Evolutionary conservation across 2,113 vertebrate species (phyloP).

Genomic region (Apaloderma vittatum): DNA sequence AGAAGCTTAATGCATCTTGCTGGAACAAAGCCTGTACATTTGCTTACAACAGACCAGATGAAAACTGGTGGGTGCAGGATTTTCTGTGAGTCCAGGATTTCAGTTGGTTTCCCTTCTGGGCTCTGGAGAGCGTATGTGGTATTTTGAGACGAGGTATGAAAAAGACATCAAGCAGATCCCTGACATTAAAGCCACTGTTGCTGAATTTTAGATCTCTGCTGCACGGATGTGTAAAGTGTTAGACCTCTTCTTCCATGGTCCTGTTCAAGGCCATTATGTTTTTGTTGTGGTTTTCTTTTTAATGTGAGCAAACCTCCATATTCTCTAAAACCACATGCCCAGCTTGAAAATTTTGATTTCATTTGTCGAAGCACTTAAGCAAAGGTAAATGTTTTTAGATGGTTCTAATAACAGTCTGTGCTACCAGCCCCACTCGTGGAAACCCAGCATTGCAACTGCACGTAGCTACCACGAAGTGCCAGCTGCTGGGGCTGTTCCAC

Average conservation of each 20-base stretch:
- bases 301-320: not conserved
- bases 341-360: not conserved
- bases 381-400: not conserved
- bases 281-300: not conserved
- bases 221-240: not conserved
- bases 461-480: fast-evolving
- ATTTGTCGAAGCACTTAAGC: not conserved
- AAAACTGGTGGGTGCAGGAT: not conserved
- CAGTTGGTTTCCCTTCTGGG: not conserved
- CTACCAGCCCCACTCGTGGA: not conserved
- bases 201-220: not conserved
- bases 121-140: not conserved
- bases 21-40: not conserved
- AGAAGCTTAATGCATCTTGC: not conserved
- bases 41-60: not conserved
- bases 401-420: not conserved
- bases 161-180: not conserved
- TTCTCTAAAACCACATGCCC: not conserved
- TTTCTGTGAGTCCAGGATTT: not conserved
- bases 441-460: not conserved
- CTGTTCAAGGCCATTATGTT: not conserved
- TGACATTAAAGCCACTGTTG: not conserved
- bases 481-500: not conserved
- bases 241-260: not conserved
- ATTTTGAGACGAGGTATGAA: not conserved